Conservation (phyloP, 2,888 invertebrate genomes). For the Folsomia candida region DNA sequence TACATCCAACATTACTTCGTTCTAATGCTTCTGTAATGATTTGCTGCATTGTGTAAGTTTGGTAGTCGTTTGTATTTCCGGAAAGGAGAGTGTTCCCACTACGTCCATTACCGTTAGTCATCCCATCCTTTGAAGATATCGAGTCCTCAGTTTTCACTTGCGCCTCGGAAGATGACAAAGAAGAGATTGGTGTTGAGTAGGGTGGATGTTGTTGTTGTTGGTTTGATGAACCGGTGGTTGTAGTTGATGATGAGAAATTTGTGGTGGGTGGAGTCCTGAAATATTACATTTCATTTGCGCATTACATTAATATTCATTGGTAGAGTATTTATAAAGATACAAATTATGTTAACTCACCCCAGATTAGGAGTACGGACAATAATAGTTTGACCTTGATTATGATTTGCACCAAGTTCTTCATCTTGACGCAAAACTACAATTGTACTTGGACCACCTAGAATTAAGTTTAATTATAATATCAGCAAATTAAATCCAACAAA, state of each 20-base stretch:
- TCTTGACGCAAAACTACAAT: constrained; percentile 45
- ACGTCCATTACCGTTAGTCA: neutral
- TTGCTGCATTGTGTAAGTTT: constrained; percentile 47
- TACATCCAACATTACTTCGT: constrained; percentile 48
- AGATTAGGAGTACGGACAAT: constrained; percentile 47
- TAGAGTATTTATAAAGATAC: neutral
- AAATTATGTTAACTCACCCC: constrained; percentile 30
- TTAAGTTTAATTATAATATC: constrained; percentile 5
- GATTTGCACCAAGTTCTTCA: constrained; percentile 42
- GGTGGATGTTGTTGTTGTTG: constrained; percentile 11
- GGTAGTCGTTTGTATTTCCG: constrained; percentile 43
- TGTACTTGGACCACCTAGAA: constrained; percentile 35
- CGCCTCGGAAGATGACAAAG: neutral
- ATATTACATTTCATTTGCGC: neutral
- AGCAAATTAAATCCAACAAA: neutral
- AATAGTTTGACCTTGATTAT: constrained; percentile 43
- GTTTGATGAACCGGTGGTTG: constrained; percentile 9
- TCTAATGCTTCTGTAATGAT: constrained; percentile 50
- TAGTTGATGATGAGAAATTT: neutral
- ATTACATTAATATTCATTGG: neutral
- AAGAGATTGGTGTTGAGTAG: neutral
- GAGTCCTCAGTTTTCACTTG: constrained; percentile 24
- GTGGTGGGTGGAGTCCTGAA: neutral
- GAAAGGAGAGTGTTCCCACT: constrained; percentile 22
- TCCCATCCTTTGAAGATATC: neutral